Percentiles rank a stretch among this genome's conserved stretches.
phyloP scores from a whole-genome alignment of 2,888 invertebrate genomes.

The Lomographa bimaculata region DNA sequence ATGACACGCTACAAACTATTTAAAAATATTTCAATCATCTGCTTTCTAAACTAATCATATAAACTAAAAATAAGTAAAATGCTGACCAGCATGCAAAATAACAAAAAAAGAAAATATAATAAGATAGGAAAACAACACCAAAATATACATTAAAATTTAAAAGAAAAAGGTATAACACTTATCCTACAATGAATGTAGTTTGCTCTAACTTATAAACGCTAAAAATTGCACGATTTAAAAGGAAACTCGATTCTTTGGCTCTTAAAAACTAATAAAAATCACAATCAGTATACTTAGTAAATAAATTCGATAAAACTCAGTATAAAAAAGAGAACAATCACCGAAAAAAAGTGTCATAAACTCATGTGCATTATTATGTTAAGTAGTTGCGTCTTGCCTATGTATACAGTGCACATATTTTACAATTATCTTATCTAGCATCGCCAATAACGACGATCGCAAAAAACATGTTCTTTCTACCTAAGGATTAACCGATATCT shows the following conservation, averaged over 20 bases:
- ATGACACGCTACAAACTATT: slow-evolving; percentile 7
- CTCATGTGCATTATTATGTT: slow-evolving; percentile 54
- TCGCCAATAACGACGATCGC: slow-evolving; percentile 50
- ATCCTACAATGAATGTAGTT: slow-evolving; percentile 51
- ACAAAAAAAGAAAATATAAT: slow-evolving; percentile 39
- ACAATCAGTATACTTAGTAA: slow-evolving; percentile 54
- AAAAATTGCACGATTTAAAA: slow-evolving; percentile 68
- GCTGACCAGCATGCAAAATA: slow-evolving; percentile 66
- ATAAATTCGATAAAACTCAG: slow-evolving; percentile 62
- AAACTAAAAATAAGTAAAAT: slow-evolving; percentile 33
- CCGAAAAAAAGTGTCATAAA: slow-evolving; percentile 38
- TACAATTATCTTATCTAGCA: slow-evolving; percentile 23
- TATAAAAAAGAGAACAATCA: slow-evolving; percentile 52
- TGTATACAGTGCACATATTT: slow-evolving; percentile 37
- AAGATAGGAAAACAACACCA: slow-evolving; percentile 50
- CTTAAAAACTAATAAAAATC: slow-evolving; percentile 69
- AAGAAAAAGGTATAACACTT: slow-evolving; percentile 49
- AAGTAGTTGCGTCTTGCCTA: slow-evolving; percentile 26
- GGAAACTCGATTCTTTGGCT: slow-evolving; percentile 75
- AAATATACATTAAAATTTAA: slow-evolving; percentile 37
- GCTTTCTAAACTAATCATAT: no score
- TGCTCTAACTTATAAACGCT: slow-evolving; percentile 49
- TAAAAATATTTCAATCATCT: slow-evolving; percentile 16
- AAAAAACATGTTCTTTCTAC: slow-evolving; percentile 46
- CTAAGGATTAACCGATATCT: slow-evolving; percentile 45